Evolutionary conservation across 2,888 invertebrate genomes (phyloP), one percentile per base, ranked within the genome.

Genomic region (Callyntrura sp.): DNA sequence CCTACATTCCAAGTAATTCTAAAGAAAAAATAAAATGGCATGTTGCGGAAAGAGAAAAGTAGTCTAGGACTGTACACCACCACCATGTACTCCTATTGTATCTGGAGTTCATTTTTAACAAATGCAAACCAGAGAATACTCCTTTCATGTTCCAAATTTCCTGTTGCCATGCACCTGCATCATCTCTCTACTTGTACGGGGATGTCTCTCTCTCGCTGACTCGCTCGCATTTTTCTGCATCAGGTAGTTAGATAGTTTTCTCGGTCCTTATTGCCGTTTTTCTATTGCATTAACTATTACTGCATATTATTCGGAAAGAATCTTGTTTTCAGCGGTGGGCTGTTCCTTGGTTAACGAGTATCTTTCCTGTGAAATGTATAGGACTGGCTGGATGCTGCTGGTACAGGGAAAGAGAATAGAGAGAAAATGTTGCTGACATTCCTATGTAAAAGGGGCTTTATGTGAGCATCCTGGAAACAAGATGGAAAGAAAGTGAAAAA

Each of bases 191-290:
- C 1, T 20, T 57, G 57, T 57, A 1, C 17, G 17, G 8, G 3
- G 1, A 17, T 68, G 28, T 28, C 43, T 6, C 43, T 17, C n/a
- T 4, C 43, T n/a, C n/a, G n/a, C n/a, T n/a, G n/a, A n/a, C n/a
- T n/a, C n/a, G n/a, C n/a, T n/a, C n/a, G n/a, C 43, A 0, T 20
- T 65, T 17, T 28, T 11, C 45, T 78, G 86, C 86, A 87, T 87
- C 79, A 87, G 81, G 86, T 87, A 81, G 79, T 81, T 87, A 78
- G 86, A 57, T 62, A 85, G 60, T 17, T 76, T 20, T 20, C 73
- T 17, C 60, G 60, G 14, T 28, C 48, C 35, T n/a, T 43, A 5
- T 62, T 62, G n/a, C 35, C 17, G 25, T 85, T 48, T 65, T 51
- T 51, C 43, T 35, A 78, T 76, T 73, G 48, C 73, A 48, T 73